A percentile compares a stretch with the other conserved stretches of the same genome.
These are phyloP conservation scores for Otocyon megalotis DNA, from an alignment of 2,113 vertebrate genomes.

Conservation along the genomic window DNA sequence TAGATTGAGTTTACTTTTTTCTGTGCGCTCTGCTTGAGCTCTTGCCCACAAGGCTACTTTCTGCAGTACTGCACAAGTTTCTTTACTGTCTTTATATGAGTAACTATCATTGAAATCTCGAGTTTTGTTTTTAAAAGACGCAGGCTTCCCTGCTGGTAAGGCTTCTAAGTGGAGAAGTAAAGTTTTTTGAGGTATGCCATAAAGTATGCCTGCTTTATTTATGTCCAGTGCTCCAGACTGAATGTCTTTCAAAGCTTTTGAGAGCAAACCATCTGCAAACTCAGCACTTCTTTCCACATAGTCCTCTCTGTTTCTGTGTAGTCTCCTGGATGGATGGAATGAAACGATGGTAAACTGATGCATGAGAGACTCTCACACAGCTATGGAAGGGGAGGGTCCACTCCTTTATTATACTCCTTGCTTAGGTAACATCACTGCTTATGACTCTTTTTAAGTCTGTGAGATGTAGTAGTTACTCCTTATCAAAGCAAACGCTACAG, in stretches of 20 bases:
- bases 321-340: conserved; percentile 99
- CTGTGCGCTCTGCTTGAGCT: conserved; percentile 93
- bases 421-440: conserved; percentile 99
- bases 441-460: conserved; percentile 94
- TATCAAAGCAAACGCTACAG: conserved; percentile 94
- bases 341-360: conserved; percentile 98
- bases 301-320: conserved; percentile 96
- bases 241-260: conserved; percentile 99
- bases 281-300: conserved; percentile 99
- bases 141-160: conserved; percentile 94
- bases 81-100: conserved; percentile 93
- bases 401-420: conserved; percentile 99
- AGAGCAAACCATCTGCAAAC: conserved; percentile 99
- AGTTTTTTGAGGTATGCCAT: conserved; percentile 99
- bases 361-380: conserved; percentile 97
- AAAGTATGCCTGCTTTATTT: conserved; percentile 99
- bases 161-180: conserved; percentile 96
- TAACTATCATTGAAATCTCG: conserved; percentile 93
- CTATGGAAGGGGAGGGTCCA: conserved; percentile 98
- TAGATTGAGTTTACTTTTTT: conserved; percentile 92
- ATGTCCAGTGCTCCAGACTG: conserved; percentile 98
- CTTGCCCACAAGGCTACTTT: conserved; percentile 97
- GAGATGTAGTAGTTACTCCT: conserved; percentile 91
- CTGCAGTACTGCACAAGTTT: conserved; percentile 96
- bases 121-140: conserved; percentile 91